A percentile compares a stretch with the other conserved stretches of the same genome.
Evolutionary conservation across 2,888 invertebrate genomes (phyloP).

Genomic region (Gymnosoma rotundatum): DNA sequence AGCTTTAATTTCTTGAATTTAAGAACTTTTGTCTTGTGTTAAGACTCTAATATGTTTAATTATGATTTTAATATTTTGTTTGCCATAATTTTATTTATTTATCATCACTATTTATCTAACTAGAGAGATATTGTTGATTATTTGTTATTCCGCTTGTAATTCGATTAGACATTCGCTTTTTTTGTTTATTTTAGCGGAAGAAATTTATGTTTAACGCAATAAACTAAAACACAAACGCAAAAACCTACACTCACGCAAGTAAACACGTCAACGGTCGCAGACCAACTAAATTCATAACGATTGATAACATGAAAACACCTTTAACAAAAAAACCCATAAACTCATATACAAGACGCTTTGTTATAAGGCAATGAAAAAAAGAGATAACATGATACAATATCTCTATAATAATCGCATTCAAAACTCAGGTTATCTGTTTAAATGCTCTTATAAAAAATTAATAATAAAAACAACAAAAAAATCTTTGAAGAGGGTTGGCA

Average conservation of each 20-base stretch:
- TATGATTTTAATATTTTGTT: slow-evolving; percentile 33
- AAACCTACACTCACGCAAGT: slow-evolving; percentile 68
- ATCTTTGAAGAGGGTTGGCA: slow-evolving; percentile 46
- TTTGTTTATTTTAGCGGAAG: slow-evolving; percentile 51
- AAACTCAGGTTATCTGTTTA: slow-evolving; percentile 62
- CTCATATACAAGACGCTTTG: slow-evolving; percentile 1
- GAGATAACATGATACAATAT: slow-evolving; percentile 59
- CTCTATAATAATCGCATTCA: slow-evolving; percentile 39
- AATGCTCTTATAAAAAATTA: slow-evolving; percentile 48
- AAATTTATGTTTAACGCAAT: slow-evolving; percentile 54
- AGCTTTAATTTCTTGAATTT: not conserved
- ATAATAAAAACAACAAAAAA: not conserved
- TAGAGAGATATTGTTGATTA: slow-evolving; percentile 29
- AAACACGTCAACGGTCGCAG: slow-evolving; percentile 81
- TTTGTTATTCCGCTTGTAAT: slow-evolving; percentile 35
- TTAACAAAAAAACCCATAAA: slow-evolving; percentile 36
- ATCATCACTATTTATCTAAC: slow-evolving; percentile 35
- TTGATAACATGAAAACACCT: slow-evolving; percentile 73
- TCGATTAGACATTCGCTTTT: slow-evolving; percentile 35
- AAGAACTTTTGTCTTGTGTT: slow-evolving; percentile 24
- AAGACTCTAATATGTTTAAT: slow-evolving; percentile 37
- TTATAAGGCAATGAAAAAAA: slow-evolving; percentile 48
- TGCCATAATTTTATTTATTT: not conserved
- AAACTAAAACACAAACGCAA: slow-evolving; percentile 71
- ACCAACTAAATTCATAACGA: slow-evolving; percentile 80